Percentiles rank a stretch among this genome's conserved stretches.
Conservation (phyloP, 2,888 invertebrate species). For the Chirona hameri region DNA sequence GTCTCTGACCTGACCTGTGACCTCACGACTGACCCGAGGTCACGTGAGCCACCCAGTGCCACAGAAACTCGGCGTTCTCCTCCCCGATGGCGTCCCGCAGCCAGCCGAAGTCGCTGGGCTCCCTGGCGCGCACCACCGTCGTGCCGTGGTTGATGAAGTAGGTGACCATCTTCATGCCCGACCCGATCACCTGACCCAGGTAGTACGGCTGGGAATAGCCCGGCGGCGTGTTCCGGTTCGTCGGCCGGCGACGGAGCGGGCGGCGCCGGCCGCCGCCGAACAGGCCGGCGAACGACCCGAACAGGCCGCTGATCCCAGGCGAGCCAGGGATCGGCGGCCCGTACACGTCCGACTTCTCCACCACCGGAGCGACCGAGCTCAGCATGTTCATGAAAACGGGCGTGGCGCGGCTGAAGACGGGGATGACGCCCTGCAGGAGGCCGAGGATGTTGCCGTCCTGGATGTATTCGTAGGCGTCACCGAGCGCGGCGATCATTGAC, state of each 20-base stretch:
- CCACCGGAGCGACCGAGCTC: not conserved
- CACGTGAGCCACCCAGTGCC: not conserved
- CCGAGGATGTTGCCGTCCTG: constrained; percentile 6
- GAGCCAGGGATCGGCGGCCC: not conserved
- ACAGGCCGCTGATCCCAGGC: not conserved
- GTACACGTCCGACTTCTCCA: not conserved
- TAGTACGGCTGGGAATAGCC: not conserved
- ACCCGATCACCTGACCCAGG: constrained; percentile 9
- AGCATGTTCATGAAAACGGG: constrained; percentile 1
- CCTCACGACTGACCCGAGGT: too few species aligned
- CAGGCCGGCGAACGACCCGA: not conserved
- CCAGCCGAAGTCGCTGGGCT: constrained; percentile 8
- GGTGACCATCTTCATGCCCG: not conserved
- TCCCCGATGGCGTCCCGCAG: not conserved
- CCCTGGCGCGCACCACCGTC: constrained; percentile 13
- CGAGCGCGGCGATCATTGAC: not conserved
- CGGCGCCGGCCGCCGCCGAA: not conserved
- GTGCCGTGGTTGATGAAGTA: constrained; percentile 29
- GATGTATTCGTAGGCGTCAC: not conserved
- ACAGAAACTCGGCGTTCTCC: not conserved
- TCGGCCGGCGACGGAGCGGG: not conserved
- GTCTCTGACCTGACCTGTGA: too few species aligned
- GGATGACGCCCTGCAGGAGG: constrained; percentile 24
- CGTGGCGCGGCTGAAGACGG: constrained; percentile 28
- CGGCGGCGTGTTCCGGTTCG: not conserved